These are phyloP conservation scores for Platyura marginata DNA, from an alignment of 1,140 invertebrate genomes.

Conservation along the genomic window DNA sequence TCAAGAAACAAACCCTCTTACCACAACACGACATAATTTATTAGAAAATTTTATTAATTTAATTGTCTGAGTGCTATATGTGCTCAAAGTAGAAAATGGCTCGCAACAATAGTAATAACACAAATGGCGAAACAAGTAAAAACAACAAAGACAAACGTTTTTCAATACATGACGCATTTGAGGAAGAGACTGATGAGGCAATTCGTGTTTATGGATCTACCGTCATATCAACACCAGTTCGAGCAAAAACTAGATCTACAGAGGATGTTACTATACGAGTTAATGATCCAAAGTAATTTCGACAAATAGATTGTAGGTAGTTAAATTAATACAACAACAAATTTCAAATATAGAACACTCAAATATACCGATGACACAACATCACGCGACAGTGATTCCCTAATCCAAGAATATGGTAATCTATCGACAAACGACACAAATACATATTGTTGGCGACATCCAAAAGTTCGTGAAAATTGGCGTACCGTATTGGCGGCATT, in stretches of 20 bases:
- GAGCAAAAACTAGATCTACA: conserved; percentile 20
- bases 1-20: no score
- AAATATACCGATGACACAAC: conserved; percentile 45
- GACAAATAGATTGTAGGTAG: neutral
- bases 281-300: neutral
- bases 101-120: neutral
- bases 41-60: no score
- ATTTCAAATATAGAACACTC: conserved; percentile 35
- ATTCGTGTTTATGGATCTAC: conserved; percentile 58
- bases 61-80: no score
- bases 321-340: neutral
- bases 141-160: conserved; percentile 38
- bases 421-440: conserved; percentile 33
- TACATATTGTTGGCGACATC: conserved; percentile 58
- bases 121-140: neutral
- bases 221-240: conserved; percentile 32
- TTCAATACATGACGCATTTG: conserved; percentile 47
- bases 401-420: conserved; percentile 54
- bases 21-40: no score
- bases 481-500: conserved; percentile 55
- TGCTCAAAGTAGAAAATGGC: no score
- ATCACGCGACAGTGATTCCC: conserved; percentile 59
- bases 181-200: conserved; percentile 60
- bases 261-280: conserved; percentile 16
- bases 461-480: conserved; percentile 70